Percentiles rank a stretch among this genome's conserved stretches.
phyloP scores from a whole-genome alignment of 1,140 invertebrate species.

The Tachypleus tridentatus region DNA sequence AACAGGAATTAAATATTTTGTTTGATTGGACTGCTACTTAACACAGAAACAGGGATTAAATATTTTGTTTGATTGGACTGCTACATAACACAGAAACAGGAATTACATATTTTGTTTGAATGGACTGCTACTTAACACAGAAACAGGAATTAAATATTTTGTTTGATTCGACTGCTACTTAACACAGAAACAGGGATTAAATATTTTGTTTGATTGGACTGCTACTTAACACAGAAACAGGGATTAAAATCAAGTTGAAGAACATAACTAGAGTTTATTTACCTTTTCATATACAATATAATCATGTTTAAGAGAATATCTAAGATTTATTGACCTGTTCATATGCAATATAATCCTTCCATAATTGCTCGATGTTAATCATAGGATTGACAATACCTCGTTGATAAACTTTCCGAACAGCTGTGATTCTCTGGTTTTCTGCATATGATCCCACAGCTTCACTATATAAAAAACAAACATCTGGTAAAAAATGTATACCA shows the following conservation, averaged over 20 bases:
- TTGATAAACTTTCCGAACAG: slow-evolving; percentile 75
- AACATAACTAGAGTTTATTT: neutral
- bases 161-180: too few relatives aligned
- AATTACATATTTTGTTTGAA: too few relatives aligned
- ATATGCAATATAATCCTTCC: slow-evolving; percentile 93
- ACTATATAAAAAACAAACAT: slow-evolving; percentile 27
- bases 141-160: too few relatives aligned
- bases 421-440: slow-evolving; percentile 98
- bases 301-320: neutral
- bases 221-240: too few relatives aligned
- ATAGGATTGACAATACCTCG: slow-evolving; percentile 78
- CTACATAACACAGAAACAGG: too few relatives aligned
- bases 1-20: too few relatives aligned
- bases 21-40: too few relatives aligned
- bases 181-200: too few relatives aligned
- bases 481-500: neutral
- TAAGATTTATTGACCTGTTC: slow-evolving; percentile 37
- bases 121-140: too few relatives aligned
- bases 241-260: neutral
- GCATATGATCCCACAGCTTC: slow-evolving; percentile 97
- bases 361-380: slow-evolving; percentile 91
- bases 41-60: too few relatives aligned
- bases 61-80: too few relatives aligned
- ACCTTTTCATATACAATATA: neutral
- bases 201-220: too few relatives aligned